A percentile compares a stretch with the other conserved stretches of the same genome.
These are phyloP conservation scores for Oncopodura yosiiana DNA, from an alignment of 1,140 invertebrate genomes.

Conservation along the genomic window DNA sequence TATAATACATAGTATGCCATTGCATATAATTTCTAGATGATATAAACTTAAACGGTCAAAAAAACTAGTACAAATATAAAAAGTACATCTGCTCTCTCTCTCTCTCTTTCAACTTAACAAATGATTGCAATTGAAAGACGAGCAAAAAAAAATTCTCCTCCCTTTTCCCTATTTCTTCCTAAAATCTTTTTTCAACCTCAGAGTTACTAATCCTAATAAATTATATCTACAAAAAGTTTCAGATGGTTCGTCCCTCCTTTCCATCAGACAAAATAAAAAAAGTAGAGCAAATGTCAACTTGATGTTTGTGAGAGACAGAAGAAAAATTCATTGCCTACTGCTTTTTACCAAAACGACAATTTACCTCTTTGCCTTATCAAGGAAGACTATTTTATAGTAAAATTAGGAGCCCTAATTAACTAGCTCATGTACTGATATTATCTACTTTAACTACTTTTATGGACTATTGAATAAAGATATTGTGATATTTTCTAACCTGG, in stretches of 20 bases:
- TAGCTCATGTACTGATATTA: no score
- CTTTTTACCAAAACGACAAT: neutral
- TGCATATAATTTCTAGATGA: neutral
- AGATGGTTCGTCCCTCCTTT: slow-evolving; percentile 1
- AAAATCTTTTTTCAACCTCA: slow-evolving; percentile 5
- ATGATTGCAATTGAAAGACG: slow-evolving; percentile 13
- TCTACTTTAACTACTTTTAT: no score
- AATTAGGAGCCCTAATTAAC: no score
- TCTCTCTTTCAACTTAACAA: slow-evolving; percentile 10
- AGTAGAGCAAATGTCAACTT: neutral
- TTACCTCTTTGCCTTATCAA: no score
- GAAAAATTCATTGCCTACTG: no score
- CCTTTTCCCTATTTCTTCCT: neutral
- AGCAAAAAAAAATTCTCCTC: slow-evolving; percentile 2
- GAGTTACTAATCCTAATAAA: slow-evolving; percentile 24
- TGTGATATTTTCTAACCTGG: slow-evolving; percentile 35
- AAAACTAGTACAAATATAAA: neutral
- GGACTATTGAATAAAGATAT: neutral
- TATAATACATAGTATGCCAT: neutral
- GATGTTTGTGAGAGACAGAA: no score
- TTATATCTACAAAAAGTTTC: slow-evolving; percentile 5
- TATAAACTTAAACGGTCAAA: neutral
- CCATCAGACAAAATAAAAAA: neutral
- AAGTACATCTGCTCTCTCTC: slow-evolving; percentile 1
- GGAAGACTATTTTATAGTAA: no score